These are phyloP conservation scores for Ecdyonurus torrentis DNA, from an alignment of 2,888 invertebrate species.

Conservation along the genomic window DNA sequence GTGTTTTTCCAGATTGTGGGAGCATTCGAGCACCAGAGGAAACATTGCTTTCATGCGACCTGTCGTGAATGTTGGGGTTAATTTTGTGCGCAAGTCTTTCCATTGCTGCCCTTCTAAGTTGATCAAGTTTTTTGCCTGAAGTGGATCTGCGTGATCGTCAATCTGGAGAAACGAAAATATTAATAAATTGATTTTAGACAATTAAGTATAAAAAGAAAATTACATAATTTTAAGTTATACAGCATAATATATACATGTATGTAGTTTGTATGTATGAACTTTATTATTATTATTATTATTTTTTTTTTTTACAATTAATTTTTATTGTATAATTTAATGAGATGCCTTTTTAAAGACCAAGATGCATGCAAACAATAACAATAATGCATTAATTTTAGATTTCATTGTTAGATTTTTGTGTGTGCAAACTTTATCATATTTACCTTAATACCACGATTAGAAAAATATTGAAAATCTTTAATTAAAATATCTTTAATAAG, in stretches of 20 bases:
- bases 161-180: not conserved
- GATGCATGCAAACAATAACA: too few relatives aligned
- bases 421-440: not conserved
- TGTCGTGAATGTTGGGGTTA: conserved; percentile 20
- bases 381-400: too few relatives aligned
- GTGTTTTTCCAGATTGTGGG: conserved; percentile 27
- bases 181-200: not conserved
- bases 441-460: not conserved
- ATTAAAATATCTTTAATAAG: conserved; percentile 10
- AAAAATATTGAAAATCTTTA: conserved; percentile 10
- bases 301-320: not conserved
- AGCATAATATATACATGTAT: too few relatives aligned
- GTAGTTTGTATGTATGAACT: too few relatives aligned
- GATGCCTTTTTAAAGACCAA: too few relatives aligned
- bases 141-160: conserved; percentile 3
- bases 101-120: conserved; percentile 11
- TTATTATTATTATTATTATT: not conserved
- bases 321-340: too few relatives aligned
- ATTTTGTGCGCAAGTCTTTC: conserved; percentile 11
- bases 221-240: too few relatives aligned
- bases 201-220: not conserved
- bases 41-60: conserved; percentile 22
- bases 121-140: conserved; percentile 8
- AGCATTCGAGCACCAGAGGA: conserved; percentile 15
- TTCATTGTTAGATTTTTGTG: too few relatives aligned